phyloP scores from a whole-genome alignment of 1,140 invertebrate genomes.

The Orchestia grillus region DNA sequence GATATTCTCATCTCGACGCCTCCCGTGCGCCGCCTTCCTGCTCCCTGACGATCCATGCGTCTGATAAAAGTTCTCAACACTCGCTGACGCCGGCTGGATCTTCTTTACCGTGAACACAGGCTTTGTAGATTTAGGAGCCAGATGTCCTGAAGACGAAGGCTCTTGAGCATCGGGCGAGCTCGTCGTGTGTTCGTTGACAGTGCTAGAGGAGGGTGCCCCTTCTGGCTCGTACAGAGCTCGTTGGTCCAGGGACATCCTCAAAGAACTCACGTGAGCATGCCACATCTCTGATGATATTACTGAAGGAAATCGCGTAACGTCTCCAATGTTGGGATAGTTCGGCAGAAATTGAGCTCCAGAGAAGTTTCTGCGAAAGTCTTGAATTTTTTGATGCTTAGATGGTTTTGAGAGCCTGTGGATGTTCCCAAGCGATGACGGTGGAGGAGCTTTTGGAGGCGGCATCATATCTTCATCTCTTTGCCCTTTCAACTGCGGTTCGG shows the following conservation, averaged over 20 bases:
- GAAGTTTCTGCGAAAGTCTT: constrained; percentile 3
- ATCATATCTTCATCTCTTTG: constrained; percentile 29
- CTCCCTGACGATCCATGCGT: not conserved
- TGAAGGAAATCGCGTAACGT: not conserved
- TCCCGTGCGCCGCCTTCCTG: not conserved
- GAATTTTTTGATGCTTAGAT: not conserved
- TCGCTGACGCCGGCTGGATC: not conserved
- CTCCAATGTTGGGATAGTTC: not conserved
- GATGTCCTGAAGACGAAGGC: not conserved
- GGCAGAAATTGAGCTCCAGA: not conserved
- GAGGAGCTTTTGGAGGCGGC: constrained; percentile 7
- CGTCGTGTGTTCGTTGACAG: not conserved
- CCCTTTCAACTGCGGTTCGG: not conserved
- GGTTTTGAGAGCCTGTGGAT: not conserved
- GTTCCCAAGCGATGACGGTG: not conserved
- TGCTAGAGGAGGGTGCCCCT: not conserved
- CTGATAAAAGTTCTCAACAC: not conserved
- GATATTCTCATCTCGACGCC: not conserved
- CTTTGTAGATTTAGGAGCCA: not conserved
- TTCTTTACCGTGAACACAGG: not conserved
- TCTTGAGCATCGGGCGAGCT: not conserved
- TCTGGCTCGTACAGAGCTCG: not conserved
- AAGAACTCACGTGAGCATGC: not conserved
- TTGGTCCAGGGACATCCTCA: not conserved
- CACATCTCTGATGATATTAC: not conserved